Base-by-base conservation (phyloP, 2,888 invertebrate species). In the Congeria kusceri region DNA sequence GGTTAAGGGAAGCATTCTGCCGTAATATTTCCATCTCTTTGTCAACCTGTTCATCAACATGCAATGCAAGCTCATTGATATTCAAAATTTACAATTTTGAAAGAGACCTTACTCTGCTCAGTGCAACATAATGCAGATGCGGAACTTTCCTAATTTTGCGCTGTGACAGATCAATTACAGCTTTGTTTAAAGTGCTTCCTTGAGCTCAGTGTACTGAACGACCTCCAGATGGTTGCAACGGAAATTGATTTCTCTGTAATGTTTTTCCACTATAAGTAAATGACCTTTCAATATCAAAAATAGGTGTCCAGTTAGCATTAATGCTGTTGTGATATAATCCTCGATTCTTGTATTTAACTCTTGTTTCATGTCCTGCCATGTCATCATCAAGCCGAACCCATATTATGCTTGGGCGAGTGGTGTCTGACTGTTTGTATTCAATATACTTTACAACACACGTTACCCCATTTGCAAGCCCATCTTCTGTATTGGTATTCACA, bases 171-270 rank as follows among this genome's bases (percentile, higher is more conserved):
- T 73, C 73, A 20, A 73, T 53, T 25, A 59, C 66, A 25, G 59
- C 71, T 9, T 65, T 32, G 15, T 71, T 56, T 44, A 84, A 57
- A 39, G 78, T 84, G 64, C 63, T 67, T 44, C 84, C 78, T 74
- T 84, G 81, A 11, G 79, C 65, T 63, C 79, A 67, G 39, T 84
- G 84, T 25, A 84, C 77, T 39, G 84, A 77, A 49, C 81, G 76
- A 57, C 61, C 77, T 46, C 77, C 79, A 56, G 80, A 69, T 29
- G 78, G 67, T 62, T 76, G 69, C 13, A 81, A 56, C 39, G 84
- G 80, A 69, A 81, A 72, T 49, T 80, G 80, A 15, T 74, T 62
- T 68, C 77, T 64, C 47, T 77, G 56, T 59, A 67, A 76, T 25
- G 74, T 71, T 53, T 80, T 80, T 20, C 27, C 53, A 25, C 65